phyloP scores from a whole-genome alignment of 2,113 vertebrate genomes.

The Ascaphus truei region DNA sequence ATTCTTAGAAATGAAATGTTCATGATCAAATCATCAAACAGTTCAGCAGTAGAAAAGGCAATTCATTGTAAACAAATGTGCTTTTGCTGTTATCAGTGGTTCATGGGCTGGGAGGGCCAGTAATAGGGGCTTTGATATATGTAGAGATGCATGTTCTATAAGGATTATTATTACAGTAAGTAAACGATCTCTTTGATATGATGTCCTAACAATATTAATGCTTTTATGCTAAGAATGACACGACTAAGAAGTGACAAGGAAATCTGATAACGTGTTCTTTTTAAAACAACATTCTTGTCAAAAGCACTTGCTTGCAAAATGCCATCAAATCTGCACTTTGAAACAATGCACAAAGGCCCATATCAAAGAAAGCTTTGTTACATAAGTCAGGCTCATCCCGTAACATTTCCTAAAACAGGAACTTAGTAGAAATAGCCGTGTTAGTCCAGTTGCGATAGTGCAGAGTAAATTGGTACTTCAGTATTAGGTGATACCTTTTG shows the following conservation, averaged over 20 bases:
- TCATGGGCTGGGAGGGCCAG: background rate
- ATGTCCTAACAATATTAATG: background rate
- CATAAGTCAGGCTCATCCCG: no score
- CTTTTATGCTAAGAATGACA: background rate
- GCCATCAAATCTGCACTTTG: background rate
- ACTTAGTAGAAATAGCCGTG: no score
- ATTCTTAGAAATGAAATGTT: slow-evolving; percentile 11
- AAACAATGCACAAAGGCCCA: background rate
- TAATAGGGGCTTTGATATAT: background rate
- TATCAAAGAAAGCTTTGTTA: no score
- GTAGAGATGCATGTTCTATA: background rate
- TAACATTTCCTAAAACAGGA: no score
- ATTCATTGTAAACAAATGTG: background rate
- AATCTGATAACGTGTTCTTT: background rate
- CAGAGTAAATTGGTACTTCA: no score
- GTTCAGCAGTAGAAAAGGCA: background rate
- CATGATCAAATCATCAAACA: slow-evolving; percentile 5
- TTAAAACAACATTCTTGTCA: background rate
- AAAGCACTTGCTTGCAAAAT: background rate
- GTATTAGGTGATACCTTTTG: no score
- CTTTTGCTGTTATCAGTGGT: background rate
- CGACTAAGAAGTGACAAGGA: background rate
- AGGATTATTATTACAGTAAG: background rate
- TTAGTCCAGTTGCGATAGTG: no score
- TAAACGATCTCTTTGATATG: background rate